Conservation (phyloP, 1,140 invertebrate species). For the Pseudomyrmex gracilis region DNA sequence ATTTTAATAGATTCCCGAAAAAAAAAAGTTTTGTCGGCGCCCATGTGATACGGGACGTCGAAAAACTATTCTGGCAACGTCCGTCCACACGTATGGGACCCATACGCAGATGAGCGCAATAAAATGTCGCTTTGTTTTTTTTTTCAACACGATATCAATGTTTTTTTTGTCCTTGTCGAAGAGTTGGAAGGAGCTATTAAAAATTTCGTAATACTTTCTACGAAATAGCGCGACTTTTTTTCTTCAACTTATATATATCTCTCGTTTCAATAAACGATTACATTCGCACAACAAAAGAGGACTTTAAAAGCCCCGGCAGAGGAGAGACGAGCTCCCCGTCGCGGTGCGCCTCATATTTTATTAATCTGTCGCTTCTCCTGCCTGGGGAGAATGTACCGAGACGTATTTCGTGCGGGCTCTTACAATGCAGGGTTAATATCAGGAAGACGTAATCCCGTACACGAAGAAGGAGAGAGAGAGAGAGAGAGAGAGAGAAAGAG, state of each 20-base stretch:
- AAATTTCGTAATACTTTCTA: neutral
- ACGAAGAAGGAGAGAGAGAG: conserved; percentile 15
- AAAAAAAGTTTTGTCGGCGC: conserved; percentile 25
- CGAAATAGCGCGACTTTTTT: neutral
- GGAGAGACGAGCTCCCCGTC: neutral
- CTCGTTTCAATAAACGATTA: conserved; percentile 38
- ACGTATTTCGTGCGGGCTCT: conserved; percentile 28
- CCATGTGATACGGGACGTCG: neutral
- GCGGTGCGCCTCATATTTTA: conserved; percentile 46
- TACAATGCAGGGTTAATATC: conserved; percentile 59
- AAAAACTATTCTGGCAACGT: conserved; percentile 9
- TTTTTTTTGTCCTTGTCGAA: neutral
- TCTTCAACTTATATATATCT: neutral
- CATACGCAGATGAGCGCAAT: conserved; percentile 23
- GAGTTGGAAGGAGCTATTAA: neutral
- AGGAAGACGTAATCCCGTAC: conserved; percentile 39
- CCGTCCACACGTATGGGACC: conserved; percentile 11
- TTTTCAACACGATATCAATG: neutral
- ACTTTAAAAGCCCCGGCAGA: conserved; percentile 15
- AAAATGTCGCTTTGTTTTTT: conserved; percentile 42
- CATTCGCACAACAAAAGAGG: conserved; percentile 18
- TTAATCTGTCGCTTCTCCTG: conserved; percentile 42
- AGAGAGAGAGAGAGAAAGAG: neutral
- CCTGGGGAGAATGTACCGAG: neutral
- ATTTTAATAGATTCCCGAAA: conserved; percentile 32